Percentiles rank a stretch among this genome's conserved stretches.
Conservation (phyloP, 2,888 invertebrate genomes). For the Luperina nickerlii region DNA sequence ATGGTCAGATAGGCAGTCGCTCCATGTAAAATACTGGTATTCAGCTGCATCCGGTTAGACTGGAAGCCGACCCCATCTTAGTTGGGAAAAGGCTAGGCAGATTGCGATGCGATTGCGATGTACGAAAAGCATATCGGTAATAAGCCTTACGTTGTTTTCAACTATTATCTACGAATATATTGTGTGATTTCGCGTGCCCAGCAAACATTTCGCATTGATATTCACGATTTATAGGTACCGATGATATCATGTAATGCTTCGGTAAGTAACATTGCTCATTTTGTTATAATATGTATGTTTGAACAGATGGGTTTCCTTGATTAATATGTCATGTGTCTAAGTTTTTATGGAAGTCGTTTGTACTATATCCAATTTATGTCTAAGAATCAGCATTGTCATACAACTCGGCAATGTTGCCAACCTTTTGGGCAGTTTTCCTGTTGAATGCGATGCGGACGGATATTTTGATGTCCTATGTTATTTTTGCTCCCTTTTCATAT, state of each 20-base stretch:
- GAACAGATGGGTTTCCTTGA: background rate
- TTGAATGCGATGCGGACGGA: background rate
- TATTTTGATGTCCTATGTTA: background rate
- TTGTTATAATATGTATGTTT: conserved; percentile 8
- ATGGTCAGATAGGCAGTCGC: background rate
- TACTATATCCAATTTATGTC: background rate
- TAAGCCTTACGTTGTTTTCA: conserved; percentile 26
- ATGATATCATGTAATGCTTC: conserved; percentile 51
- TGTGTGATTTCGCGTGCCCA: conserved; percentile 59
- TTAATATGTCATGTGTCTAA: conserved; percentile 3
- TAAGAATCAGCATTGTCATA: background rate
- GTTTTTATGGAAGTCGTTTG: conserved; percentile 1
- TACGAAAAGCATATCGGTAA: background rate
- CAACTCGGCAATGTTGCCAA: background rate
- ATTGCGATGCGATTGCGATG: no score
- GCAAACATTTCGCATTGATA: conserved; percentile 55
- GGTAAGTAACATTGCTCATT: conserved; percentile 33
- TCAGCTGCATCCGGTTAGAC: background rate
- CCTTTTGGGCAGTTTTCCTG: background rate
- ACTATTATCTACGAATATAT: conserved; percentile 19
- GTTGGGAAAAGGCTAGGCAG: background rate
- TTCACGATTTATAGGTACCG: conserved; percentile 58
- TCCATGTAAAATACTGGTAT: background rate
- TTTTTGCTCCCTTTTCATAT: background rate
- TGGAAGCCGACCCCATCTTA: background rate